Base-by-base conservation (phyloP, 2,888 invertebrate genomes). In the Lasius fuliginosus region DNA sequence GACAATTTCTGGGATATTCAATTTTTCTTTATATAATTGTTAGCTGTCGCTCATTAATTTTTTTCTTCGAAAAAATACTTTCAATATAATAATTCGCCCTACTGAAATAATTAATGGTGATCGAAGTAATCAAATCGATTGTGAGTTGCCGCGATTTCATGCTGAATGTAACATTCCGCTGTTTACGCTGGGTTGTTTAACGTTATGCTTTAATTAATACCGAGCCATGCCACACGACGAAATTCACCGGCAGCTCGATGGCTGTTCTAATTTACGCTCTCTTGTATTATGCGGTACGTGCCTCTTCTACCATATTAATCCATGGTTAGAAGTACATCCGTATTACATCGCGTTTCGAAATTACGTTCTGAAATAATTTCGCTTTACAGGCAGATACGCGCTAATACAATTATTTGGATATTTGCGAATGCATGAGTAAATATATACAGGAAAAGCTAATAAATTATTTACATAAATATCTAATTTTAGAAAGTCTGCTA, bases 211-310 rank as follows among this genome's bases (percentile, higher is more conserved):
- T 76, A 82, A 75, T 83, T 83, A 85, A 83, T 85, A 77, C 62
- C 65, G 53, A 46, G 49, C 65, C 33, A 49, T 71, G 71, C 71
- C 76, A 56, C 46, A 76, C 65, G 76, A 77, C 85, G 83, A 76
- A 85, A 85, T 76, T 85, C 76, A 71, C 75, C 27, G 69, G 76
- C 69, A 85, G 71, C 76, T 83, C 85, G 85, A 83, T 85, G 64
- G 76, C 49, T 62, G 76, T 71, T 58, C 76, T 85, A 85, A 85
- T 85, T 85, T 75, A 82, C 75, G 75, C 74, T 68, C 84, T 74
- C 83, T 82, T 81, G 79, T 73, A 81, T 81, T 73, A 73, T 73
- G 79, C 74, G 79, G 74, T 81, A 81, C 79, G 74, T 73, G 79
- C 79, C 79, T 81, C 79, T 81, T 73, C 74, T 81, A 81, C 74